Evolutionary conservation across 1,140 invertebrate species (phyloP).

Genomic region (Pentalonia nigronervosa): DNA sequence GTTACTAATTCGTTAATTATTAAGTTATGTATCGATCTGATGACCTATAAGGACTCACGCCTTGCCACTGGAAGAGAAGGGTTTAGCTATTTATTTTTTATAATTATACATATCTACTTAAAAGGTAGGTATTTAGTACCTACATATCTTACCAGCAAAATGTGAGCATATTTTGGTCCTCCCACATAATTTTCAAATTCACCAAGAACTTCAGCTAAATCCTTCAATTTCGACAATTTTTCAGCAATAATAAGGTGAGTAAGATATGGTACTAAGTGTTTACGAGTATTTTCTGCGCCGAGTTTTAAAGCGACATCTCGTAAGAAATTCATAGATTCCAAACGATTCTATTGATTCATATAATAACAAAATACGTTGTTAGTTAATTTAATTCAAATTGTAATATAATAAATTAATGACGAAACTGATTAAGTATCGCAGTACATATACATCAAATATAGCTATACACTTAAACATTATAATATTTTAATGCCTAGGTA

Average conservation of each 20-base stretch:
- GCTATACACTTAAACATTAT: no score
- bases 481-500: no score
- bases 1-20: no score
- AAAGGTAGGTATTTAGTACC: background rate
- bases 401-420: background rate
- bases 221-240: background rate
- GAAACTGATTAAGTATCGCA: background rate
- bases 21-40: no score
- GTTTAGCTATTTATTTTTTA: no score
- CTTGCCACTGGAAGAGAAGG: no score
- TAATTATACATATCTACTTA: no score
- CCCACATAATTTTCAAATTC: conserved; percentile 49
- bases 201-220: conserved; percentile 7
- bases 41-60: no score
- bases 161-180: conserved; percentile 42
- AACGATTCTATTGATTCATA: background rate
- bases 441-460: no score
- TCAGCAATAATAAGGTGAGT: conserved; percentile 35
- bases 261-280: conserved; percentile 8
- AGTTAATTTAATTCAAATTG: background rate
- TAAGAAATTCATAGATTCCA: background rate
- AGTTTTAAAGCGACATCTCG: conserved; percentile 38
- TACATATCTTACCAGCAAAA: conserved; percentile 35
- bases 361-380: background rate
- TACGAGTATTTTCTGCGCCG: conserved; percentile 23